Evolutionary conservation across 2,113 vertebrate species (phyloP).

Genomic region (Urocitellus parryii): DNA sequence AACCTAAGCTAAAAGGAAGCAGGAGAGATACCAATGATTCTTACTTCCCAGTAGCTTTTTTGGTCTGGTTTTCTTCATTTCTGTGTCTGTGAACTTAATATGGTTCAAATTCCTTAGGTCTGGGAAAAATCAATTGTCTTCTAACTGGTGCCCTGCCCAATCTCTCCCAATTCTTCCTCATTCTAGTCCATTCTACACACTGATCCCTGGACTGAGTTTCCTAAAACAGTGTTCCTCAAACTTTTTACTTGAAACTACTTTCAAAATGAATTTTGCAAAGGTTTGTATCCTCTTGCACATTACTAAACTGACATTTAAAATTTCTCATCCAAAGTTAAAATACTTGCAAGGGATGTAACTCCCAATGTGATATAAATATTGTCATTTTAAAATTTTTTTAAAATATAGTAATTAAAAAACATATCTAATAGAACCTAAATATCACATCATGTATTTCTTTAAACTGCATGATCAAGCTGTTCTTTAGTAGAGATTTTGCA

Average conservation of each 20-base stretch:
- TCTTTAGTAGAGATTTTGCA: slow-evolving; percentile 40
- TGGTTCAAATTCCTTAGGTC: slow-evolving; percentile 36
- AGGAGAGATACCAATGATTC: not conserved
- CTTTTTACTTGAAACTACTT: slow-evolving; percentile 40
- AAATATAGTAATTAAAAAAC: slow-evolving; percentile 41
- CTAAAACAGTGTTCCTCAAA: slow-evolving; percentile 54
- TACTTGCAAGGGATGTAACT: slow-evolving; percentile 51
- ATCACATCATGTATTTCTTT: not conserved
- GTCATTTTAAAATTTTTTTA: slow-evolving; percentile 43
- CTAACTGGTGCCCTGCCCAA: not conserved
- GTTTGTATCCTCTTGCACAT: slow-evolving; percentile 28
- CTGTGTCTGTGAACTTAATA: not conserved
- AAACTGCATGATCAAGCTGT: slow-evolving; percentile 23
- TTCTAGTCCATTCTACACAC: slow-evolving; percentile 1
- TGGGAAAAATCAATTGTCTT: slow-evolving; percentile 58
- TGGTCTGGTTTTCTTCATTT: slow-evolving; percentile 52
- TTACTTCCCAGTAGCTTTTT: slow-evolving; percentile 43
- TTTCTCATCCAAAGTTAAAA: slow-evolving; percentile 58
- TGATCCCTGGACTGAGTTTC: not conserved
- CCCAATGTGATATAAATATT: not conserved
- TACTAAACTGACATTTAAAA: slow-evolving; percentile 49
- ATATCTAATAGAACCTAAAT: slow-evolving; percentile 24
- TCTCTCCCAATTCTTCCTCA: not conserved
- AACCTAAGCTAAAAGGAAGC: slow-evolving; percentile 44
- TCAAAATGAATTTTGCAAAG: slow-evolving; percentile 59